A percentile compares a stretch with the other conserved stretches of the same genome.
Conservation (phyloP, 30 jellyfish, hydroid and myxozoan species). For the Turritopsis rubra region DNA sequence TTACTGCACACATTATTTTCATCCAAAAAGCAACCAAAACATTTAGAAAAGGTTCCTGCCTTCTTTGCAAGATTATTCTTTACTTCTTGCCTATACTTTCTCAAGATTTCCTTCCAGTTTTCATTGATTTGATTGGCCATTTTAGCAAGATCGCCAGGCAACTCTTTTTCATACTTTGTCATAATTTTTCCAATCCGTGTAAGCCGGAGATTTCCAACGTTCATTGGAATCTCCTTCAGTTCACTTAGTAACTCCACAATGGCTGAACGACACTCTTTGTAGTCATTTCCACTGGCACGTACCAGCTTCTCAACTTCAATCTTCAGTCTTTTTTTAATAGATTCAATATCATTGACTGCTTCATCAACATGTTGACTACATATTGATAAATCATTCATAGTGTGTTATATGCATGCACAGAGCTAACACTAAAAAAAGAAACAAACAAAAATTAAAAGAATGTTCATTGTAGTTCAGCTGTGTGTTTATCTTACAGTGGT, state of each 20-base stretch:
- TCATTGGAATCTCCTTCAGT: slow-evolving; percentile 18
- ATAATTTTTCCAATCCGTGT: slow-evolving; percentile 29
- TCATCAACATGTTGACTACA: slow-evolving; percentile 29
- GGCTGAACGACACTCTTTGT: neutral
- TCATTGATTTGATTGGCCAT: slow-evolving; percentile 16
- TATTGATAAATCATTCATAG: slow-evolving; percentile 16
- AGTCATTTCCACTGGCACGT: neutral
- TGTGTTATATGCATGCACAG: too few species aligned
- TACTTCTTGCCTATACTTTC: neutral
- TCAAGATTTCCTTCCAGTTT: slow-evolving; percentile 17
- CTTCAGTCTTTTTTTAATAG: neutral
- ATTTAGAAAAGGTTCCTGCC: neutral
- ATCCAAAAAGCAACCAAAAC: neutral
- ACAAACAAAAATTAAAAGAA: neutral
- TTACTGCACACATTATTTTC: neutral
- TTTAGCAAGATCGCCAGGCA: slow-evolving; percentile 1
- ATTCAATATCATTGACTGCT: slow-evolving; percentile 1
- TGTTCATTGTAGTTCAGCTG: too few species aligned
- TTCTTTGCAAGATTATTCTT: neutral
- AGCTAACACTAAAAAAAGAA: neutral
- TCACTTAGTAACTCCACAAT: neutral
- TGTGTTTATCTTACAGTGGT: too few species aligned
- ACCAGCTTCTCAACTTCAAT: neutral
- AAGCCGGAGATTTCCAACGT: slow-evolving; percentile 24
- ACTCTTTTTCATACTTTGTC: slow-evolving; percentile 25